These are phyloP conservation scores for Anseranas semipalmata DNA, from an alignment of 2,113 vertebrate genomes.

Conservation along the genomic window DNA sequence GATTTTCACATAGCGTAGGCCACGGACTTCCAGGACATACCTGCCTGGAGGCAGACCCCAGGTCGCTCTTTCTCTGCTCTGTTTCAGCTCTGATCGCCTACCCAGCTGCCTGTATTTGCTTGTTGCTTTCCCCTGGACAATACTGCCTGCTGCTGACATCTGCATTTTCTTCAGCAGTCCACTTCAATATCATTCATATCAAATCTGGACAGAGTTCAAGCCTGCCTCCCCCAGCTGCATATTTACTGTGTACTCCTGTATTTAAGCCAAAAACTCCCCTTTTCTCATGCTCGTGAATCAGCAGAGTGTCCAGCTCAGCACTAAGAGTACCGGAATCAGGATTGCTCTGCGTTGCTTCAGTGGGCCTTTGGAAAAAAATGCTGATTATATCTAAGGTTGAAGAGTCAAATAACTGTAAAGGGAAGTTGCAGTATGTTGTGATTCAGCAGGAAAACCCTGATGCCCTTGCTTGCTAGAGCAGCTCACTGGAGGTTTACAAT, in stretches of 20 bases:
- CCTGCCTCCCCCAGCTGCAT: neutral
- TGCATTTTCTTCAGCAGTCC: neutral
- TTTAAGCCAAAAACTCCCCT: neutral
- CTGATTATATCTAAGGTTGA: neutral
- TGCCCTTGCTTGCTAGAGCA: neutral
- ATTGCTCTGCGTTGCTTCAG: neutral
- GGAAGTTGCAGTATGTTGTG: neutral
- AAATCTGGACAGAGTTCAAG: neutral
- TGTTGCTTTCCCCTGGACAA: neutral
- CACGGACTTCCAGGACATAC: neutral
- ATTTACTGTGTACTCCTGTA: neutral
- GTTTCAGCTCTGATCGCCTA: neutral
- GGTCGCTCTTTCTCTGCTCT: neutral
- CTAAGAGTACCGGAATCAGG: neutral
- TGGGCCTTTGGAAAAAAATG: neutral
- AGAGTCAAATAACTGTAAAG: neutral
- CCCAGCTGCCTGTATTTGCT: neutral
- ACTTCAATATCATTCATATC: neutral
- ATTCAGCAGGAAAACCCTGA: neutral
- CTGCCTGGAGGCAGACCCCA: neutral
- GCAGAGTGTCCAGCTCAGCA: neutral
- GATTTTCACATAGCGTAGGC: neutral
- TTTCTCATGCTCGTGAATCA: neutral
- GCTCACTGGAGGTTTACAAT: neutral
- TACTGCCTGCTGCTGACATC: neutral